Base-by-base conservation (phyloP, 2,113 vertebrate species). In the Apus apus region DNA sequence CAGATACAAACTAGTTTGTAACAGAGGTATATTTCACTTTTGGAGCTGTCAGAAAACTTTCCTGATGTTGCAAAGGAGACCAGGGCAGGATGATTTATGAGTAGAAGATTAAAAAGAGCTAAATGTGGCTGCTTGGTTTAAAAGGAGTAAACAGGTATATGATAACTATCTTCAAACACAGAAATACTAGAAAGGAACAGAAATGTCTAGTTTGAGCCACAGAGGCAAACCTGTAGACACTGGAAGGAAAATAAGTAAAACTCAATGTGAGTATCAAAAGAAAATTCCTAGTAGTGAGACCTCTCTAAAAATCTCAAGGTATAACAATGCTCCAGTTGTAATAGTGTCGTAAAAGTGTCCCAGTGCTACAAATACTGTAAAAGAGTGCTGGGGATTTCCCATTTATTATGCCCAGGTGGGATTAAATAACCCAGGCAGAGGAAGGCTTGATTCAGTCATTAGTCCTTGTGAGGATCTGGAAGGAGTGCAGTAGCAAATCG, bases 311-410 rank as follows among this genome's bases (percentile, higher is more conserved):
- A 90, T 71, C 87, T 90, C 53, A 56, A 85, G 72, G 87, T 75
- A 86, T 82, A 96, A 83, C 96, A 96, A 94, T 95, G 94, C 89
- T 94, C 32, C 80, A 54, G 87, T 96, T 95, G 90, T 94, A 92
- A 92, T 94, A 80, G 77, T 57, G 89, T 93, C 21, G 6, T 84
- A 94, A 97, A 89, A 91, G 80, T 19, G 70, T 80, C 95, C 94
- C 78, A 90, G 83, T 38, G 71, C 87, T 95, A 77, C 90, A 87
- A 85, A 92, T 94, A 94, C 87, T 90, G 74, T 80, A 92, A 89
- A 43, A 80, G 85, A 92, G 92, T 76, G 88, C 85, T 85, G 68
- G 94, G 91, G 90, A 93, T 93, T 94, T 96, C 83, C 83, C 71
- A 91, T 90, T 94, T 96, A 93, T 96, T 94, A 81, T 84, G 92